These are phyloP conservation scores for Craterocephalus amniculus DNA, from an alignment of 2,797 vertebrate species.

Conservation along the genomic window DNA sequence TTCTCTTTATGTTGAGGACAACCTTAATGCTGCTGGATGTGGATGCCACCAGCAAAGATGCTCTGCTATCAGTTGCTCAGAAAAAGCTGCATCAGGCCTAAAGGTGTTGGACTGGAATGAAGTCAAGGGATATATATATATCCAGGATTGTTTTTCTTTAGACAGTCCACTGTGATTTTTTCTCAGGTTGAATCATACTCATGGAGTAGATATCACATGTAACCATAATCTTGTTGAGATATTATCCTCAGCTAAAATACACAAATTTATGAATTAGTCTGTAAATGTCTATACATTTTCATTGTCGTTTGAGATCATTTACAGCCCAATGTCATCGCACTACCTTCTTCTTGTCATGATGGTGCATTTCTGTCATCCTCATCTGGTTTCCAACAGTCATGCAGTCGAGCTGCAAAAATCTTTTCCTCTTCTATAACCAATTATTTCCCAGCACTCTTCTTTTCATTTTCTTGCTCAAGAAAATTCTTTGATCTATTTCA, in stretches of 20 bases:
- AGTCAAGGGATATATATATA: neutral
- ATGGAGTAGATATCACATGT: no score
- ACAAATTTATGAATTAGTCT: neutral
- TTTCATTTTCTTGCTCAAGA: neutral
- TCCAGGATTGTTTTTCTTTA: neutral
- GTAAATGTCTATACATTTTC: neutral
- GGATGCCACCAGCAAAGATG: neutral
- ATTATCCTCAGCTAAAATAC: neutral
- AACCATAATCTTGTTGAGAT: neutral
- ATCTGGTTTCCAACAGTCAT: neutral
- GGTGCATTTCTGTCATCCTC: neutral
- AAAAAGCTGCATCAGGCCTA: neutral
- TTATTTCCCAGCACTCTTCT: neutral
- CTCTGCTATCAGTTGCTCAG: neutral
- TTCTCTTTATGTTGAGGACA: neutral
- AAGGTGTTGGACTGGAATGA: neutral
- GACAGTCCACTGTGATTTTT: neutral
- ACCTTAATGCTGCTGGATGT: neutral
- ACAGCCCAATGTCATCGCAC: neutral
- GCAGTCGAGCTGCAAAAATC: no score
- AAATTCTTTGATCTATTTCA: neutral
- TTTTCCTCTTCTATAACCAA: no score
- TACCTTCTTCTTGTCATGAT: neutral
- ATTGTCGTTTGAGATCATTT: neutral
- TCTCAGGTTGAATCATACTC: neutral